Conservation (phyloP, 2,888 invertebrate species). For the Cabera pusaria region DNA sequence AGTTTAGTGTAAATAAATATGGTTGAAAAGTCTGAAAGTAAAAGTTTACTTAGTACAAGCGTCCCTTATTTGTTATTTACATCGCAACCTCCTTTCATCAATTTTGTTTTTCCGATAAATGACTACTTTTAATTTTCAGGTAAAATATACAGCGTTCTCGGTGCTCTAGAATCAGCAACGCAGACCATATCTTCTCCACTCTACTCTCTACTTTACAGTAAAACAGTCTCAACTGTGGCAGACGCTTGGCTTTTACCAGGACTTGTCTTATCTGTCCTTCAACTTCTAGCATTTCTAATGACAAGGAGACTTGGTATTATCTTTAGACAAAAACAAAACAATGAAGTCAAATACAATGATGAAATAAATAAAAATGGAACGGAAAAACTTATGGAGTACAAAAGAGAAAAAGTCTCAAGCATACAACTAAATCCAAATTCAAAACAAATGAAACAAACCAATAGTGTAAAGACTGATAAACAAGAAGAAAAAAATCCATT, state of each 20-base stretch:
- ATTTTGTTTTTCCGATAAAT: too few species aligned
- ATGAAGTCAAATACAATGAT: slow-evolving; percentile 15
- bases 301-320: slow-evolving; percentile 47
- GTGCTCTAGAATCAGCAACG: slow-evolving; percentile 73
- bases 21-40: too few species aligned
- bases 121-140: slow-evolving; percentile 60
- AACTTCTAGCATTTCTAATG: slow-evolving; percentile 58
- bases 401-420: too few species aligned
- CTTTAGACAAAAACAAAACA: slow-evolving; percentile 18
- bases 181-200: slow-evolving; percentile 69
- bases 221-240: slow-evolving; percentile 61
- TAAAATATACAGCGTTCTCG: slow-evolving; percentile 77
- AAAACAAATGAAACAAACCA: too few species aligned
- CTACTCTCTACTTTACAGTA: slow-evolving; percentile 69
- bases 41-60: too few species aligned
- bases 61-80: too few species aligned
- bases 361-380: slow-evolving; percentile 16
- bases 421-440: too few species aligned
- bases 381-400: slow-evolving; percentile 15
- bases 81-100: too few species aligned
- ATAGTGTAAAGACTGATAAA: too few species aligned
- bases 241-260: slow-evolving; percentile 75
- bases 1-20: too few species aligned
- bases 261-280: slow-evolving; percentile 53
- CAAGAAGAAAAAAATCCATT: too few species aligned